Evolutionary conservation across 2,888 invertebrate species (phyloP), one percentile per base, ranked within the genome.

Genomic region (Drepana falcataria): DNA sequence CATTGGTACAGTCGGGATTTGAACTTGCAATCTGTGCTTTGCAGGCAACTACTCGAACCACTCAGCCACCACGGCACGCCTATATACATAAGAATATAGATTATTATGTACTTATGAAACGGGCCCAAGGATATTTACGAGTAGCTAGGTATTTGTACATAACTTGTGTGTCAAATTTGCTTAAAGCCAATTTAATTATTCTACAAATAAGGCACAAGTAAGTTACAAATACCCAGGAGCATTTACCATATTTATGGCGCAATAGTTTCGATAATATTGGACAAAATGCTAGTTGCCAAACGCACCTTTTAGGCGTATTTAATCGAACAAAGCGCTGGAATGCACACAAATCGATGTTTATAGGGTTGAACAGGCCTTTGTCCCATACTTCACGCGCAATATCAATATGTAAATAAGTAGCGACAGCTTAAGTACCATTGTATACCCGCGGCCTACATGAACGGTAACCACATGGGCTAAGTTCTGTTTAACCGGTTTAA

Each of bases 321-420:
- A 37, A 49, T 40, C 49, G 49, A 37, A 33, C 37, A 41, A 51
- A 40, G 40, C 40, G 33, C 40, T 34, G 6, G 33, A 51, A 51
- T 51, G 34, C 40, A 34, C 41, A 34, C 40, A 33, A 40, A 51
- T 34, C 51, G 51, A 51, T 51, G 51, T 51, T 51, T 51, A 51
- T 51, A 51, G 51, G 51, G 40, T 51, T 34, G 40, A 55, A 59
- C 53, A 53, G 53, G 51, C 53, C 59, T 67, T 65, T 64, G 68
- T 66, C 61, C 68, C 64, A 72, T 71, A 72, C 68, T 73, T 69
- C 63, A 71, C 59, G 59, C 59, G 59, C 70, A 74, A 73, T 81
- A 81, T 82, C 81, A 81, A 83, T 79, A 83, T 81, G 79, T 75
- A 79, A 83, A 84, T 81, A 75, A 71, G 72, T 76, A 73, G 69